These are phyloP conservation scores for Hemitrygon akajei DNA, from an alignment of 2,797 vertebrate species.

Conservation along the genomic window DNA sequence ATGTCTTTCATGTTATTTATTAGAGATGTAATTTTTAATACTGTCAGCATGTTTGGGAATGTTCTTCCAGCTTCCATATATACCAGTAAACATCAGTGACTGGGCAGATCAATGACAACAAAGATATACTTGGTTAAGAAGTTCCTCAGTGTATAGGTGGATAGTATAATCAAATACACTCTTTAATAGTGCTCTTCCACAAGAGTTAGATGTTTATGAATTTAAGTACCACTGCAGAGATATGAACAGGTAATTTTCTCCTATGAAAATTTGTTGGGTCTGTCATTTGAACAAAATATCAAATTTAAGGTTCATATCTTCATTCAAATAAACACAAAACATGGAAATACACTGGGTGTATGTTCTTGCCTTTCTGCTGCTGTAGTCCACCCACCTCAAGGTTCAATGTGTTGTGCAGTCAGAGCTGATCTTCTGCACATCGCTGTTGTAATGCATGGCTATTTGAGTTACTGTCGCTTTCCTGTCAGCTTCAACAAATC, in stretches of 20 bases:
- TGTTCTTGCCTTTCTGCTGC: no score
- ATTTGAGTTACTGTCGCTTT: no score
- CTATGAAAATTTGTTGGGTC: background rate
- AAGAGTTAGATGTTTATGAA: background rate
- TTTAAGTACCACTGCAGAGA: background rate
- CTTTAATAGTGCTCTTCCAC: background rate
- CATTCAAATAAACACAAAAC: background rate
- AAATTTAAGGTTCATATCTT: background rate
- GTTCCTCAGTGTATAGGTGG: background rate
- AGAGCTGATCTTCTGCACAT: no score
- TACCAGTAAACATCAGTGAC: background rate
- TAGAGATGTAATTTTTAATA: background rate
- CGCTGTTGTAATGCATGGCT: no score
- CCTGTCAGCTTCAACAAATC: no score
- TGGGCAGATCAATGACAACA: background rate
- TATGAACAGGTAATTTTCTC: background rate
- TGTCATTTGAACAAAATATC: background rate
- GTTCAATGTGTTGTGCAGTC: no score
- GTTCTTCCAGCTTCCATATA: background rate
- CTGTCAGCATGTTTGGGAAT: background rate
- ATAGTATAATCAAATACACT: background rate
- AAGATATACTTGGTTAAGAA: background rate
- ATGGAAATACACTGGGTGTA: background rate
- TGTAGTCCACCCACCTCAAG: no score
- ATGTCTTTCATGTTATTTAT: background rate